Evolutionary conservation across 2,888 invertebrate species (phyloP).

Genomic region (Willowsia nigromaculata): DNA sequence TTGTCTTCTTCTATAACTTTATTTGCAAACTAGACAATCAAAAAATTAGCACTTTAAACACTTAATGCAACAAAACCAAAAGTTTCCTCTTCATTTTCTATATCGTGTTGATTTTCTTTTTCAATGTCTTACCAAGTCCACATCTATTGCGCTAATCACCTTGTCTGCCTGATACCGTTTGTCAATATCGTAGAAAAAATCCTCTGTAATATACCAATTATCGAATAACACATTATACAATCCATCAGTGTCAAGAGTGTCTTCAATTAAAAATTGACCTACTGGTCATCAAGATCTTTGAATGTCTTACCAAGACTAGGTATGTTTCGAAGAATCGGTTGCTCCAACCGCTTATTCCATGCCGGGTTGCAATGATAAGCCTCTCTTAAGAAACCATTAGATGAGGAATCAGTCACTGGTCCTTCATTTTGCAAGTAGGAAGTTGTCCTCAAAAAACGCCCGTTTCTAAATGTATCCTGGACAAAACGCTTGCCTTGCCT

Average conservation of each 20-base stretch:
- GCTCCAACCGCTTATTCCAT: slow-evolving; percentile 86
- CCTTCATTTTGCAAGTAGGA: not conserved
- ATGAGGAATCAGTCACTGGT: not conserved
- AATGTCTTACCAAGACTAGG: slow-evolving; percentile 81
- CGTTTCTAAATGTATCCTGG: not conserved
- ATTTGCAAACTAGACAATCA: slow-evolving; percentile 85
- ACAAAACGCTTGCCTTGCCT: not conserved
- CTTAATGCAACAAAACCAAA: too few relatives aligned
- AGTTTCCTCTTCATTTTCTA: too few relatives aligned
- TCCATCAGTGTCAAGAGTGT: not conserved
- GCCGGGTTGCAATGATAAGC: slow-evolving; percentile 87
- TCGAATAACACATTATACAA: not conserved
- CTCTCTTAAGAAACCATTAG: slow-evolving; percentile 84
- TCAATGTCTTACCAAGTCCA: slow-evolving; percentile 87
- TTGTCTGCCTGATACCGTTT: slow-evolving; percentile 84
- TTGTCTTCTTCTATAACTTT: slow-evolving; percentile 83
- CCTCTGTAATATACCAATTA: slow-evolving; percentile 80
- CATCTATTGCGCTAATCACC: slow-evolving; percentile 88
- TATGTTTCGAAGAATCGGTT: slow-evolving; percentile 84
- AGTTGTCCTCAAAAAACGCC: slow-evolving; percentile 21
- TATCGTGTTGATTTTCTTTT: too few relatives aligned
- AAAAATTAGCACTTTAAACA: not conserved
- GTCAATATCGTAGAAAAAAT: slow-evolving; percentile 87
- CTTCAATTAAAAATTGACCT: not conserved
- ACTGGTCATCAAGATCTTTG: too few relatives aligned